These are phyloP conservation scores for Oenanthe oenanthe DNA, from an alignment of 2,113 vertebrate genomes.

Conservation along the genomic window DNA sequence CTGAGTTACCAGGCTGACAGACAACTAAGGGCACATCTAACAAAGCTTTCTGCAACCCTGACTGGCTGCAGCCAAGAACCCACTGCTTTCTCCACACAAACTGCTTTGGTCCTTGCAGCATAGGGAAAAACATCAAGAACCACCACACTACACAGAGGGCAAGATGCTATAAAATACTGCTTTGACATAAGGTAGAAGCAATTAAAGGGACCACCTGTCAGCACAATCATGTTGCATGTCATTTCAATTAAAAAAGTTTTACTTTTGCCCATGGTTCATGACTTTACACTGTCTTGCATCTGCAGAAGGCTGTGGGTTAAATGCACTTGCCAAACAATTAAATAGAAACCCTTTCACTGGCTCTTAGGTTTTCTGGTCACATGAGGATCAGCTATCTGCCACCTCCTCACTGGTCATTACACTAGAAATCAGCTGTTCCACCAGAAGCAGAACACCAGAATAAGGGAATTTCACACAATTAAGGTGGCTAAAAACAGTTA, in stretches of 20 bases:
- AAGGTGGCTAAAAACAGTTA: neutral
- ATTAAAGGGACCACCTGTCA: neutral
- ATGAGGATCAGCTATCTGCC: too few species aligned
- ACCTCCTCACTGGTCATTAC: neutral
- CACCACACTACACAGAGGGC: neutral
- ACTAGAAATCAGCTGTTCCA: neutral
- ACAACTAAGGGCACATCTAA: neutral
- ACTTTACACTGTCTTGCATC: neutral
- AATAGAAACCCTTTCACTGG: neutral
- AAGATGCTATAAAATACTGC: neutral
- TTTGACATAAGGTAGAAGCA: neutral
- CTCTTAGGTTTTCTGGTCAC: too few species aligned
- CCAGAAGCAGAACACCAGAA: neutral
- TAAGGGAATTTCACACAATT: neutral
- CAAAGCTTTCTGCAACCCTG: neutral
- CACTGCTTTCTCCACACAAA: neutral
- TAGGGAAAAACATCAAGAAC: neutral
- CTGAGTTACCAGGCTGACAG: neutral
- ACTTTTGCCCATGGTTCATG: neutral
- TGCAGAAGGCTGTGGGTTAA: neutral
- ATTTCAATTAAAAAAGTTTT: neutral
- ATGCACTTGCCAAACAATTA: neutral
- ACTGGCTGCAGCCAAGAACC: neutral
- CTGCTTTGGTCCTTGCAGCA: neutral
- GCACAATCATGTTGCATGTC: neutral